phyloP scores from a whole-genome alignment of 2,888 invertebrate genomes.

The Microctonus hyperodae region DNA sequence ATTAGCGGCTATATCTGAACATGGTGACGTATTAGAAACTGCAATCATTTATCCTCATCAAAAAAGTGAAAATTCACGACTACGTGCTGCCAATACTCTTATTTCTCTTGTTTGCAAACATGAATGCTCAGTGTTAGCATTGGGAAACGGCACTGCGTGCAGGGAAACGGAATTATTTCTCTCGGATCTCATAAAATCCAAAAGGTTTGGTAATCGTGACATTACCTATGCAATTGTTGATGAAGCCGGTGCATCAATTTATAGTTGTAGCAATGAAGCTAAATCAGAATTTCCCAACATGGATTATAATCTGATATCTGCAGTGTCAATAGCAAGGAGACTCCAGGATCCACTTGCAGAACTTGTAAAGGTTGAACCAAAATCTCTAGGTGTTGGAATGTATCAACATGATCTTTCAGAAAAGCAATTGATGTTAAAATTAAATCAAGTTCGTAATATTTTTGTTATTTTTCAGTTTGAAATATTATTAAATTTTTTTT shows the following conservation, averaged over 20 bases:
- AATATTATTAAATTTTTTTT: neutral
- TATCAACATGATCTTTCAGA: conserved; percentile 92
- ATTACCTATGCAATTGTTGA: conserved; percentile 83
- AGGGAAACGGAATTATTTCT: conserved; percentile 85
- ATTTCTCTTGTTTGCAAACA: conserved; percentile 68
- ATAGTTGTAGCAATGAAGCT: conserved; percentile 87
- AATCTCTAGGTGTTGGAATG: conserved; percentile 93
- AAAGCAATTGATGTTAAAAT: conserved; percentile 74
- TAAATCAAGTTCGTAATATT: conserved; percentile 69
- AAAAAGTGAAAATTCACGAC: conserved; percentile 51
- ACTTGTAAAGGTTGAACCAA: conserved; percentile 91
- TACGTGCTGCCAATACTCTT: conserved; percentile 64
- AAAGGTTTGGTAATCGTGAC: conserved; percentile 63
- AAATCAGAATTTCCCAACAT: conserved; percentile 82
- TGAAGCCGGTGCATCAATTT: conserved; percentile 92
- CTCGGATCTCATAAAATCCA: conserved; percentile 67
- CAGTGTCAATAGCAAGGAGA: conserved; percentile 83
- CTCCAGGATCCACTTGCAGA: conserved; percentile 91
- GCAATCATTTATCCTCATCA: conserved; percentile 74
- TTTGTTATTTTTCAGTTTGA: neutral
- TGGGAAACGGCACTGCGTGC: conserved; percentile 92
- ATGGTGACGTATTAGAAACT: conserved; percentile 74
- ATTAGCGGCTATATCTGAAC: conserved; percentile 79
- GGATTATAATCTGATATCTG: conserved; percentile 80
- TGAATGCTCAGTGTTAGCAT: conserved; percentile 79